Evolutionary conservation across 2,888 invertebrate genomes (phyloP).

Genomic region (Polyploca ridens): DNA sequence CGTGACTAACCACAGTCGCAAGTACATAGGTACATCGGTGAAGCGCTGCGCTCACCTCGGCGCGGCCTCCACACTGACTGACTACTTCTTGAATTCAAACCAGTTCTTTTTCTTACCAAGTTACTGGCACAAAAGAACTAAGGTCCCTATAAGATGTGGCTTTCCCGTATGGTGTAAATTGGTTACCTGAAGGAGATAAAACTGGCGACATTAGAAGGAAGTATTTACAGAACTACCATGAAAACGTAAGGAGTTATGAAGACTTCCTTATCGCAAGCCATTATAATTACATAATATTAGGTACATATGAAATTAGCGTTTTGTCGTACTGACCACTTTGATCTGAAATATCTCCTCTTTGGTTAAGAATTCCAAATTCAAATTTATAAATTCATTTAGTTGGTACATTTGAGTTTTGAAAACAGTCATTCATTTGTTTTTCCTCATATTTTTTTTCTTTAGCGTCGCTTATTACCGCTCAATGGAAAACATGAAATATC

Average conservation of each 20-base stretch:
- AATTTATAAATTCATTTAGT: too few species aligned
- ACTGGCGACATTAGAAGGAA: neutral
- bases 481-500: too few species aligned
- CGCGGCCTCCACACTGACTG: conserved; percentile 68
- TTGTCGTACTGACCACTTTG: too few species aligned
- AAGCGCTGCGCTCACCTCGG: conserved; percentile 68
- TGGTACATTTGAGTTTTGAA: too few species aligned
- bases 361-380: too few species aligned
- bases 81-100: conserved; percentile 76
- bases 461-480: too few species aligned
- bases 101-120: conserved; percentile 60
- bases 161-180: neutral
- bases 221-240: neutral
- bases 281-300: neutral
- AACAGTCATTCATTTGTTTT: too few species aligned
- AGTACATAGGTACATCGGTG: conserved; percentile 52
- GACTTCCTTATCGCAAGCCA: neutral
- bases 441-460: too few species aligned
- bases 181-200: neutral
- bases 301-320: too few species aligned
- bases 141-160: neutral
- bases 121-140: conserved; percentile 49
- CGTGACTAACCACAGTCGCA: conserved; percentile 71
- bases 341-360: too few species aligned
- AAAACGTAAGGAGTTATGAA: neutral